Evolutionary conservation across 2,113 vertebrate species (phyloP).

Genomic region (Sphyrna mokarran): DNA sequence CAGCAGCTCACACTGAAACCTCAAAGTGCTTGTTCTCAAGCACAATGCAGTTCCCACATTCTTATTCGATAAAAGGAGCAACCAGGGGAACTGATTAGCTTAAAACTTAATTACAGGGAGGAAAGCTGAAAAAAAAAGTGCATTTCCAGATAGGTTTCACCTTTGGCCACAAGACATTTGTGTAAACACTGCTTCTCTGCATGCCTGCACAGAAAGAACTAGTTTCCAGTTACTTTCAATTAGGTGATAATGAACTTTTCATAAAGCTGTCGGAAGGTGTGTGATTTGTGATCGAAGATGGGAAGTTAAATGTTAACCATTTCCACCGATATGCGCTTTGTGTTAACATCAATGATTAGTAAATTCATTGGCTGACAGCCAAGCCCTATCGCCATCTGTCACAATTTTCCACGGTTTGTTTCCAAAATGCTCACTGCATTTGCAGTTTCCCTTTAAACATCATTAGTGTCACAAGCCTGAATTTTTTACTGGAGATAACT

Average conservation of each 20-base stretch:
- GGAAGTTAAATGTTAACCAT: constrained; percentile 29
- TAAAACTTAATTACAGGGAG: constrained; percentile 56
- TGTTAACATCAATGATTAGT: background rate
- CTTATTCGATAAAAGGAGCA: constrained; percentile 56
- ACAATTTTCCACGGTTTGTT: background rate
- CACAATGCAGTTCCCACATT: constrained; percentile 56
- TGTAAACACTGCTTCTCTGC: constrained; percentile 27
- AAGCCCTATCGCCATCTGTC: background rate
- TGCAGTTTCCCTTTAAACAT: background rate
- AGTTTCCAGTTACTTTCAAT: constrained; percentile 32
- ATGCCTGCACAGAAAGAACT: constrained; percentile 21
- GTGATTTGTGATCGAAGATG: constrained; percentile 29
- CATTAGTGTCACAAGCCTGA: background rate
- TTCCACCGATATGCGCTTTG: background rate
- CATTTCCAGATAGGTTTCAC: constrained; percentile 35
- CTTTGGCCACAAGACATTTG: constrained; percentile 36
- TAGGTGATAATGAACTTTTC: constrained; percentile 35
- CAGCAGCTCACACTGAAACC: constrained; percentile 59
- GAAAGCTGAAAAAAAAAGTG: constrained; percentile 43
- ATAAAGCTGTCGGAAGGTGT: constrained; percentile 31
- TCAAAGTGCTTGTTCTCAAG: constrained; percentile 57
- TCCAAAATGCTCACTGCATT: background rate
- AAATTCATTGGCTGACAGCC: background rate
- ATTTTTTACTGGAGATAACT: background rate
- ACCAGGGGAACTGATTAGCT: constrained; percentile 54